Conservation (phyloP, 2,113 vertebrate genomes). For the Megaceryle torquata region DNA sequence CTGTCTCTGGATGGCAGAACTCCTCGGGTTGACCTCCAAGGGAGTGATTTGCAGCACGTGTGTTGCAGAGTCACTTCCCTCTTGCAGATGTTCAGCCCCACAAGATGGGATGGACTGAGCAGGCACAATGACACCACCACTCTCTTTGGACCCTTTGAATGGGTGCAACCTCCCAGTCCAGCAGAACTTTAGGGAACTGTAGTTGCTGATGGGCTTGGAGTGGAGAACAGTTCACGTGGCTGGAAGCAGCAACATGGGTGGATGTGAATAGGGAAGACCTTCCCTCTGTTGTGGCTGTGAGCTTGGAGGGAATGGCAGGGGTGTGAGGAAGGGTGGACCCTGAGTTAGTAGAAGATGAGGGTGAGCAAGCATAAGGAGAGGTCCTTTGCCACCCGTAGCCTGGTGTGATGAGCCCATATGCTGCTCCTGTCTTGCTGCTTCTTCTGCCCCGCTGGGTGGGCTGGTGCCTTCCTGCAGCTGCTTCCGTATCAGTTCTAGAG, state of each 20-base stretch:
- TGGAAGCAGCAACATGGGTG: neutral
- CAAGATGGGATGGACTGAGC: neutral
- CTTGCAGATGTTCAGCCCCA: neutral
- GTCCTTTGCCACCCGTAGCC: neutral
- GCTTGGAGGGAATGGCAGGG: neutral
- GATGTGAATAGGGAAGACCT: neutral
- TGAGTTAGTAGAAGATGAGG: neutral
- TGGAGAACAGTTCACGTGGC: neutral
- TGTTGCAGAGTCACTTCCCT: neutral
- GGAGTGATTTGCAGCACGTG: neutral
- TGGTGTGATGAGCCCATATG: neutral
- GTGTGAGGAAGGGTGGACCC: neutral
- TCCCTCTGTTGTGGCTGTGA: neutral
- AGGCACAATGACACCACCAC: rapidly evolving
- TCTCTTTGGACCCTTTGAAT: neutral
- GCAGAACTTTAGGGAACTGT: neutral
- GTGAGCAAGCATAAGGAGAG: neutral
- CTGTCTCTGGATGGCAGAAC: neutral
- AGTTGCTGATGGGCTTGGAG: neutral
- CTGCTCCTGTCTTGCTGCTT: neutral
- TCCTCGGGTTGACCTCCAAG: neutral
- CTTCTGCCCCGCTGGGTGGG: neutral
- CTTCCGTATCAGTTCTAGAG: neutral
- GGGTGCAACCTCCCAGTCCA: neutral
- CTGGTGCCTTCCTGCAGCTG: neutral